Conservation (phyloP, 2,113 vertebrate species). For the Penelope pileata region DNA sequence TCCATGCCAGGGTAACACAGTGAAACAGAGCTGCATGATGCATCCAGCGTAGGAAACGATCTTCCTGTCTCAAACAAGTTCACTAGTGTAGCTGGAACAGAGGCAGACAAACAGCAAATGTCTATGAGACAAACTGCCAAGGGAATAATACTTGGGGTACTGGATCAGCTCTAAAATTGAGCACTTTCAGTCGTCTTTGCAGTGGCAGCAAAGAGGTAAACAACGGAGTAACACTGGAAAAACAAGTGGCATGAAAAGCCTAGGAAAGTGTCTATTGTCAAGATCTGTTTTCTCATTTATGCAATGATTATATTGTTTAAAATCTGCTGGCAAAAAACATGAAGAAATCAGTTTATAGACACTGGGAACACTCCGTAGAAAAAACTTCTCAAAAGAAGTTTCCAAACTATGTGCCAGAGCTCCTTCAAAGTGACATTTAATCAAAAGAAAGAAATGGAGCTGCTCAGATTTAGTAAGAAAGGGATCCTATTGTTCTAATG, state of each 20-base stretch:
- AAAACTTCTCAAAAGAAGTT: neutral
- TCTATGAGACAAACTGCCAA: slow-evolving; percentile 46
- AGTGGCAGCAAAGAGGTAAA: slow-evolving; percentile 43
- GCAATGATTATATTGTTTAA: neutral
- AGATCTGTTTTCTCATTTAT: slow-evolving; percentile 39
- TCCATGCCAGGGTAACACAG: neutral
- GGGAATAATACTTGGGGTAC: slow-evolving; percentile 35
- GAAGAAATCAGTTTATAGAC: neutral
- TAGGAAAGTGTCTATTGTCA: slow-evolving; percentile 47
- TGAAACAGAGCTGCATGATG: slow-evolving; percentile 58
- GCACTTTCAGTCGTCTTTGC: neutral
- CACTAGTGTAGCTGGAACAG: slow-evolving; percentile 42
- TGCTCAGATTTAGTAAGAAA: neutral
- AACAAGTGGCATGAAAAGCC: slow-evolving; percentile 36
- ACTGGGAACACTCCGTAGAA: neutral
- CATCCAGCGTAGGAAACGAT: slow-evolving; percentile 36
- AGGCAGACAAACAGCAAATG: slow-evolving; percentile 56
- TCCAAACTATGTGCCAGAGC: neutral
- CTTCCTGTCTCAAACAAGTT: neutral
- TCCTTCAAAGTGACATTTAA: slow-evolving; percentile 4
- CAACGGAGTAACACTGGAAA: neutral
- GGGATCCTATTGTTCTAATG: slow-evolving; percentile 1
- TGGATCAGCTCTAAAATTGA: slow-evolving; percentile 26
- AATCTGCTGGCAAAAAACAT: neutral
- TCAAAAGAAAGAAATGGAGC: neutral